These are phyloP conservation scores for Monodelphis domestica DNA, from an alignment of 2,797 vertebrate species.

Conservation along the genomic window DNA sequence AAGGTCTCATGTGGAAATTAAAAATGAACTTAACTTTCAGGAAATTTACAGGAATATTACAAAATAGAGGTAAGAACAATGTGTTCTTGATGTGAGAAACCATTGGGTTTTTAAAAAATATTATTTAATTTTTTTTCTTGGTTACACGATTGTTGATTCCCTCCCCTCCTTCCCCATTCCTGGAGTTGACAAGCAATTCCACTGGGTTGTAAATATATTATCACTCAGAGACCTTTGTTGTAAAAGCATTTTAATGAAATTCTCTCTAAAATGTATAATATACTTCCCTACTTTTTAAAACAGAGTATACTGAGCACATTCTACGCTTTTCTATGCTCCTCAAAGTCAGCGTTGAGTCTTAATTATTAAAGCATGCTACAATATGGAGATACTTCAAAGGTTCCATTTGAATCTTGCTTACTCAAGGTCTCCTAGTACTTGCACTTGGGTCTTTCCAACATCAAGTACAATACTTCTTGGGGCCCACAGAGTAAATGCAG, in stretches of 20 bases:
- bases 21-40: background rate
- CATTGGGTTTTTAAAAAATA: too few relatives aligned
- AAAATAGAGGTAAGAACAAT: background rate
- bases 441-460: background rate
- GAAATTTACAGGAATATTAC: background rate
- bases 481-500: background rate
- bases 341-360: background rate
- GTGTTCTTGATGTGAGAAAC: background rate
- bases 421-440: background rate
- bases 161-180: too few relatives aligned
- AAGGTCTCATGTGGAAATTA: background rate
- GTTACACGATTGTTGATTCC: too few relatives aligned
- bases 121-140: too few relatives aligned
- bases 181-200: too few relatives aligned
- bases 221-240: too few relatives aligned
- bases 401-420: slow-evolving; percentile 16
- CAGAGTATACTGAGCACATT: background rate
- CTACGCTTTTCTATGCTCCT: background rate
- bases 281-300: background rate
- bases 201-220: too few relatives aligned
- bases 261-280: background rate
- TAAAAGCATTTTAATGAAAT: background rate
- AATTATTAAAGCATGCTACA: background rate
- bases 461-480: background rate
- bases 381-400: background rate